Base-by-base conservation (phyloP, 2,888 invertebrate species). In the Invenusta paracnida region DNA sequence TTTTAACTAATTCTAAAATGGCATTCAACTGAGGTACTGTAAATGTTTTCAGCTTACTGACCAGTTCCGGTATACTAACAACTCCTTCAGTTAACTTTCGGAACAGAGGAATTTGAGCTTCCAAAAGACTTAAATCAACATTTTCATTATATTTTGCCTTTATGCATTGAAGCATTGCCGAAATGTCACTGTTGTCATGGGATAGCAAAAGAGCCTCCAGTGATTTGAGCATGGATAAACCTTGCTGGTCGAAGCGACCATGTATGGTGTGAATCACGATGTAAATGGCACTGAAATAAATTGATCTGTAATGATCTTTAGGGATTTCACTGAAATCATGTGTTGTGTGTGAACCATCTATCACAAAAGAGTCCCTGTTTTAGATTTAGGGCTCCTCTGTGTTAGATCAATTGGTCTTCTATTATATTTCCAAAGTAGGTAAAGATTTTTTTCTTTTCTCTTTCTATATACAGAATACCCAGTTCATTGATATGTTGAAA, bases 401-500 rank as follows among this genome's bases (percentile, higher is more conserved):
- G n/a, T n/a, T n/a, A n/a, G n/a, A n/a, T n/a, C 17, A 48, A 48
- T 48, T 48, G 48, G 48, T 48, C 48, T 48, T 48, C 48, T 48
- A 48, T 48, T 48, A 48, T 48, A 48, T 48, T 48, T 48, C 48
- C 48, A 48, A 48, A 48, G 48, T 48, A 48, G 48, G 48, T 48
- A 48, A 48, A 48, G 48, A 17, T 48, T 48, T 48, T 48, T 11
- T 48, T 48, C 17, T 48, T 17, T 48, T 48, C 48, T 48, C 11
- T 48, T 48, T 48, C 48, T 48, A 48, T 17, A 48, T 48, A 48
- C n/a, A n/a, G 48, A 48, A 48, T 48, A 48, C 48, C 48, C 48
- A 48, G 48, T 48, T 48, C 48, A 48, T 48, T 48, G 48, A 48
- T 48, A 48, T 73, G 73, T 73, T 73, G 73, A 73, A 73, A 73